Evolutionary conservation across 2,797 vertebrate genomes (phyloP).

Genomic region (Gadopsis bispinosus): DNA sequence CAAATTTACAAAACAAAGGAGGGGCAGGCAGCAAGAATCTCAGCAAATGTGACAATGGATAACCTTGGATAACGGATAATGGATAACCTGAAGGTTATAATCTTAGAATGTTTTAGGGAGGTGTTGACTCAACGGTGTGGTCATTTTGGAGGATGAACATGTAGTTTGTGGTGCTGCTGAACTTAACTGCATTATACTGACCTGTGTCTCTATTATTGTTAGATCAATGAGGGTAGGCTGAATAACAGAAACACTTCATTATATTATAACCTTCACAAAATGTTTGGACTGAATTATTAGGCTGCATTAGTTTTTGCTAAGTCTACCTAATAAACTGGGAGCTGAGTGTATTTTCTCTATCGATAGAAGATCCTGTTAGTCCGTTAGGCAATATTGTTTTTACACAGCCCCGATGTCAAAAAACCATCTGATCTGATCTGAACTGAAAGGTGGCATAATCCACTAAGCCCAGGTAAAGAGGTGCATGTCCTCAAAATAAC

Average conservation of each 20-base stretch:
- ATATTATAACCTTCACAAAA: neutral
- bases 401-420: neutral
- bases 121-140: neutral
- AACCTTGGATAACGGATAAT: neutral
- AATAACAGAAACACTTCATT: neutral
- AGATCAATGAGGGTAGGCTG: neutral
- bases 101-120: neutral
- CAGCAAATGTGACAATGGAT: neutral
- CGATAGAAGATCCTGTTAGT: neutral
- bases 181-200: neutral
- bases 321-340: neutral
- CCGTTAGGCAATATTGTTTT: neutral
- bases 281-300: neutral
- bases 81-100: neutral
- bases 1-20: neutral
- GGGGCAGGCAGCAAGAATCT: neutral
- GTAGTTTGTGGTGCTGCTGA: neutral
- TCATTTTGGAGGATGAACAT: neutral
- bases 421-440: conserved; percentile 4
- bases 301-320: too few species aligned
- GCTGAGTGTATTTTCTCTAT: neutral
- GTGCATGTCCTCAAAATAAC: conserved; percentile 10
- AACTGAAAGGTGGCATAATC: conserved; percentile 31
- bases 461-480: conserved; percentile 37
- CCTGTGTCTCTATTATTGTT: neutral